Percentiles rank a stretch among this genome's conserved stretches.
phyloP scores from a whole-genome alignment of 2,113 vertebrate genomes.

The Eclectus roratus region DNA sequence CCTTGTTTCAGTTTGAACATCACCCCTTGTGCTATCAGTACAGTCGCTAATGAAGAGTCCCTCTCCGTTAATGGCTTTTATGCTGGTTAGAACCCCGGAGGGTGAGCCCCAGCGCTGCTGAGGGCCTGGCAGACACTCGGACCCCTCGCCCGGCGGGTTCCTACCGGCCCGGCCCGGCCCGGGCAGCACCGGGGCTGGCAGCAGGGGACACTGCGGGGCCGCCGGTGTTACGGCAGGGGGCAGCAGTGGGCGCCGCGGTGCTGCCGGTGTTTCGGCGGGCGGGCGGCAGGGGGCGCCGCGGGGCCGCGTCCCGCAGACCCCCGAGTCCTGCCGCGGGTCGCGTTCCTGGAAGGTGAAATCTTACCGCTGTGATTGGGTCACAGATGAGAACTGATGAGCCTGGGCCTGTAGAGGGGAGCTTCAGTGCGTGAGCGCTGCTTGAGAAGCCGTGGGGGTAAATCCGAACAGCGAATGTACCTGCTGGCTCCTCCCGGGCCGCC shows the following conservation, averaged over 20 bases:
- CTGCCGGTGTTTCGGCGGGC: neutral
- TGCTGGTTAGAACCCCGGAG: neutral
- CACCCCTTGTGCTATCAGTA: neutral
- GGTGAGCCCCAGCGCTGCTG: neutral
- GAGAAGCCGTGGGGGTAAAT: neutral
- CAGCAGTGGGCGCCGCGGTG: neutral
- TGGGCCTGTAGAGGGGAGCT: neutral
- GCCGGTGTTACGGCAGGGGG: neutral
- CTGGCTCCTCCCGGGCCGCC: neutral
- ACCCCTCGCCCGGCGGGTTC: too few relatives aligned
- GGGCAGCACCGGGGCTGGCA: too few relatives aligned
- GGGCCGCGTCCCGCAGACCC: too few relatives aligned
- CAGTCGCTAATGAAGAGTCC: neutral
- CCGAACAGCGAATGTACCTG: neutral
- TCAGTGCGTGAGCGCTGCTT: neutral
- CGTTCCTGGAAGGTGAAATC: too few relatives aligned
- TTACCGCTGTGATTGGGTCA: fast-evolving
- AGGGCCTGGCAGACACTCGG: neutral
- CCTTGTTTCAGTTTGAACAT: neutral
- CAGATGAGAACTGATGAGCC: neutral
- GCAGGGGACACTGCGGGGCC: neutral
- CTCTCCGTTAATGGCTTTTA: too few relatives aligned
- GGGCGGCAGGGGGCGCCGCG: neutral
- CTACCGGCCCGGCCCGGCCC: too few relatives aligned
- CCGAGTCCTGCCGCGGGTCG: too few relatives aligned